These are phyloP conservation scores for Synanceia verrucosa DNA, from an alignment of 2,797 vertebrate genomes.

Conservation along the genomic window DNA sequence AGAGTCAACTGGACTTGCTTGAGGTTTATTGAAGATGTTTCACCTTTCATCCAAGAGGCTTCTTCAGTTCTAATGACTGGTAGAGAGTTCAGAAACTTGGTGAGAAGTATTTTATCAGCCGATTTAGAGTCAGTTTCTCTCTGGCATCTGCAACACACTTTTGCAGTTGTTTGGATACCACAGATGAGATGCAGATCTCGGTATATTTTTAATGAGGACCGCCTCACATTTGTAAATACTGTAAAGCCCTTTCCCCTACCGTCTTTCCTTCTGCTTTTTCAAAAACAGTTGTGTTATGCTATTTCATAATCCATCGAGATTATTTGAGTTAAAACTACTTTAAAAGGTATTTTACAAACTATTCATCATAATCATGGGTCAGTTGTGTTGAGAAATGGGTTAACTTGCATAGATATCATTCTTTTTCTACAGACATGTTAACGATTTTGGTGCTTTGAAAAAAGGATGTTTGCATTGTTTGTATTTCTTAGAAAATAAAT, in stretches of 20 bases:
- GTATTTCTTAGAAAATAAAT: slow-evolving; percentile 83
- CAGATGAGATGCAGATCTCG: slow-evolving; percentile 29
- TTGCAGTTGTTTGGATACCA: slow-evolving; percentile 33
- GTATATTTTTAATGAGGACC: slow-evolving; percentile 49
- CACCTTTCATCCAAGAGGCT: no score
- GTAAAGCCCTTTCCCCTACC: slow-evolving; percentile 34
- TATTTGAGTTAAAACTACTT: slow-evolving; percentile 51
- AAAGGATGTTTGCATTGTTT: slow-evolving; percentile 76
- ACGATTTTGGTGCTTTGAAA: slow-evolving; percentile 65
- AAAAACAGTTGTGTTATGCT: slow-evolving; percentile 59
- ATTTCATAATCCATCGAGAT: slow-evolving; percentile 58
- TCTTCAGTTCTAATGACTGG: no score
- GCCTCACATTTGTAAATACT: slow-evolving; percentile 68
- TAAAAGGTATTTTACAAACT: slow-evolving; percentile 46
- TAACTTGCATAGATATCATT: slow-evolving; percentile 18
- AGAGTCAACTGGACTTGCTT: no score
- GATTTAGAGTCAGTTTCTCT: neutral
- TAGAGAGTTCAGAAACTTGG: no score
- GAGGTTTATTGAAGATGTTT: no score
- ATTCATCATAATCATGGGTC: slow-evolving; percentile 46
- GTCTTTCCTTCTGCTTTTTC: slow-evolving; percentile 29
- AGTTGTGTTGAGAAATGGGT: slow-evolving; percentile 36
- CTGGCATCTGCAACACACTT: slow-evolving; percentile 3
- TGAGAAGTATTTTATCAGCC: slow-evolving; percentile 10
- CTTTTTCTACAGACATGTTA: slow-evolving; percentile 43